These are phyloP conservation scores for Hemaris fuciformis DNA, from an alignment of 2,888 invertebrate genomes.

Conservation along the genomic window DNA sequence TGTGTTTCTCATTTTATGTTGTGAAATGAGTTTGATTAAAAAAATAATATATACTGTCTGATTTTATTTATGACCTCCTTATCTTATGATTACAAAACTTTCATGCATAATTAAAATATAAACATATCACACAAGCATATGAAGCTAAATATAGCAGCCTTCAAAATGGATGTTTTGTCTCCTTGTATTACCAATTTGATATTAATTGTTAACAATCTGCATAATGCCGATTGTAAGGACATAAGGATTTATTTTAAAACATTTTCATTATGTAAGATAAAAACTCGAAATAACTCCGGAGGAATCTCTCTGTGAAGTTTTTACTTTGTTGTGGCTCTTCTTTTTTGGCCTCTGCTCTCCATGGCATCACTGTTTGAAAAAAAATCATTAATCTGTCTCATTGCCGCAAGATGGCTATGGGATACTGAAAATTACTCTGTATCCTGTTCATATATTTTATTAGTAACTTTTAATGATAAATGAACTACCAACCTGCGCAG, in stretches of 20 bases:
- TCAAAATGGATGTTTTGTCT: background rate
- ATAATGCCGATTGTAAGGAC: too few species aligned
- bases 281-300: slow-evolving; percentile 26
- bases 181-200: too few species aligned
- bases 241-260: slow-evolving; percentile 1
- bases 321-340: slow-evolving; percentile 9
- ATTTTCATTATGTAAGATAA: slow-evolving; percentile 21
- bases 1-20: slow-evolving; percentile 72
- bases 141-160: background rate
- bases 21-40: slow-evolving; percentile 79
- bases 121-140: background rate
- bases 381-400: too few species aligned
- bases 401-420: too few species aligned
- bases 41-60: slow-evolving; percentile 58
- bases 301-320: slow-evolving; percentile 20
- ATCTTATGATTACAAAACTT: background rate
- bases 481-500: too few species aligned
- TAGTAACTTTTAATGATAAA: too few species aligned
- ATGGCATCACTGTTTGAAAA: slow-evolving; percentile 2
- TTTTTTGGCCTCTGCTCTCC: background rate
- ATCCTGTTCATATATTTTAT: too few species aligned
- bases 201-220: too few species aligned
- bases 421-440: too few species aligned
- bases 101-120: background rate
- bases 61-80: slow-evolving; percentile 36